A percentile compares a stretch with the other conserved stretches of the same genome.
These are phyloP conservation scores for Lepeophtheirus salmonis DNA, from an alignment of 1,140 invertebrate genomes.

Conservation along the genomic window DNA sequence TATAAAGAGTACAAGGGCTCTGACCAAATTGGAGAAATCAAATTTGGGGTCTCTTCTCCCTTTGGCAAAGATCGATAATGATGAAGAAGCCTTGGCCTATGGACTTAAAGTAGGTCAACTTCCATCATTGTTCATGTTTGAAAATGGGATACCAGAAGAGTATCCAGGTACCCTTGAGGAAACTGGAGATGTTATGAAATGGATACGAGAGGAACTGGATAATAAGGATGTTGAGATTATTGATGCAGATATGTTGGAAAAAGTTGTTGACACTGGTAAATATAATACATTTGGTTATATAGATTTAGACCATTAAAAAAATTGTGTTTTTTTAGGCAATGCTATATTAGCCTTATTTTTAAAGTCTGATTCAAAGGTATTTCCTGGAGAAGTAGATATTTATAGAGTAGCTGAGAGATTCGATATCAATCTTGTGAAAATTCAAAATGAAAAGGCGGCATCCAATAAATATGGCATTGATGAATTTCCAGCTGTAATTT, in stretches of 20 bases:
- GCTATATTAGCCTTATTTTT: constrained; percentile 4
- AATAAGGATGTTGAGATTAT: constrained; percentile 61
- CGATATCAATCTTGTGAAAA: constrained; percentile 85
- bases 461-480: constrained; percentile 69
- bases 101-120: constrained; percentile 56
- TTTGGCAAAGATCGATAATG: neutral
- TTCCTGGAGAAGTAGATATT: constrained; percentile 68
- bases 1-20: neutral
- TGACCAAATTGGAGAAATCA: neutral
- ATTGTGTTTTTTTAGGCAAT: neutral
- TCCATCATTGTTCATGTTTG: constrained; percentile 70
- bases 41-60: neutral
- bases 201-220: constrained; percentile 39
- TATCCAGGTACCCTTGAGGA: constrained; percentile 1
- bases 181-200: neutral
- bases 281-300: too few species aligned
- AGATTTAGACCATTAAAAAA: neutral
- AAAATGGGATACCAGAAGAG: constrained; percentile 55
- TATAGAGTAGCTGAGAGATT: constrained; percentile 79
- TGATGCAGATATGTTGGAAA: constrained; percentile 6
- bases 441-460: constrained; percentile 59
- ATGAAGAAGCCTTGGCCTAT: constrained; percentile 66
- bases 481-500: constrained; percentile 55
- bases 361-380: constrained; percentile 35
- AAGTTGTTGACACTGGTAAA: neutral